Percentiles rank a stretch among this genome's conserved stretches.
phyloP scores from a whole-genome alignment of 2,113 vertebrate species.

The Empidonax alnorum region DNA sequence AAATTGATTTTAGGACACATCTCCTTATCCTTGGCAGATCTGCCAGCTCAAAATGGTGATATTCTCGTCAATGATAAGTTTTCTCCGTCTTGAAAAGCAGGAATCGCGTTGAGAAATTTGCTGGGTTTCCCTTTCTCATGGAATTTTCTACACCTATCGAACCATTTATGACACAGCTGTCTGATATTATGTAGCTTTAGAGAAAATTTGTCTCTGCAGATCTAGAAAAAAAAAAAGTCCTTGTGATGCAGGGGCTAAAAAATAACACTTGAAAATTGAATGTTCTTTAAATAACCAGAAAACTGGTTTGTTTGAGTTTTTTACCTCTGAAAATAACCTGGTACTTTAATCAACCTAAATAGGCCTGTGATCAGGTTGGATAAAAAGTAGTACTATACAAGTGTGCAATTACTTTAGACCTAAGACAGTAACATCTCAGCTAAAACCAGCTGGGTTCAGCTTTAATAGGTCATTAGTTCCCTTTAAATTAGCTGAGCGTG shows the following conservation, averaged over 20 bases:
- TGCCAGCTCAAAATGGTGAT: not conserved
- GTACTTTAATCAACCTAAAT: not conserved
- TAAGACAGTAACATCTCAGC: not conserved
- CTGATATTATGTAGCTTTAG: not conserved
- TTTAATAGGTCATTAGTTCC: not conserved
- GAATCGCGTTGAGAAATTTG: not conserved
- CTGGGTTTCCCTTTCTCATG: not conserved
- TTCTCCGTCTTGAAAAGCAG: not conserved
- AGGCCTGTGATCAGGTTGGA: not conserved
- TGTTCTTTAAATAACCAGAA: not conserved
- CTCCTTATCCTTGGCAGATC: slow-evolving; percentile 18
- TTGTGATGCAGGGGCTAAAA: not conserved
- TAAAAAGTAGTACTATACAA: not conserved
- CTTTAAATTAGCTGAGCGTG: not conserved
- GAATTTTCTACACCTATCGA: not conserved
- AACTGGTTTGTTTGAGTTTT: not conserved
- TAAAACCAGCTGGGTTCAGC: not conserved
- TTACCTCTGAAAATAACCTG: not conserved
- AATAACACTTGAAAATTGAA: not conserved
- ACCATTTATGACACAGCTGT: not conserved
- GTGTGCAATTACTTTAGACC: not conserved
- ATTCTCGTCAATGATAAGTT: not conserved
- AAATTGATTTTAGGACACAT: slow-evolving; percentile 54
- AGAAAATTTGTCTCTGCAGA: not conserved
- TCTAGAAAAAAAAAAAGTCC: not conserved